phyloP scores from a whole-genome alignment of 2,888 invertebrate species.

The Thera obeliscata region DNA sequence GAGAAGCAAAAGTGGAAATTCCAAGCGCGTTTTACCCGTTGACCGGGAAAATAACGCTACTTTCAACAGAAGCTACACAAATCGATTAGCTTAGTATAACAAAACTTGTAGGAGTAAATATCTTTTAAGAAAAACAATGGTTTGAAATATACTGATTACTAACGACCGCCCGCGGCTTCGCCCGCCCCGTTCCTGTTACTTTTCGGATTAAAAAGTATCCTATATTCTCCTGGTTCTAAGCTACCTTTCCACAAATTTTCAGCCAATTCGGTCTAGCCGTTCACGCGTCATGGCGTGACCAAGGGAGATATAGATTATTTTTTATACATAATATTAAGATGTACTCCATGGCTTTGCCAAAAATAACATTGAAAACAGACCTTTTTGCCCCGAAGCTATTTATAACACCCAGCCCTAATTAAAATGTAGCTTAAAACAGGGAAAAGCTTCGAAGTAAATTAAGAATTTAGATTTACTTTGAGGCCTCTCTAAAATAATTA shows the following conservation, averaged over 20 bases:
- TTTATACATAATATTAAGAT: too few relatives aligned
- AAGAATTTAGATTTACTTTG: conserved; percentile 23
- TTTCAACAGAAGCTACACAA: conserved; percentile 46
- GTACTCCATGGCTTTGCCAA: neutral
- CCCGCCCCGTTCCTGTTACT: too few relatives aligned
- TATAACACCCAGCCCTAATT: conserved; percentile 16
- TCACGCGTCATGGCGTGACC: too few relatives aligned
- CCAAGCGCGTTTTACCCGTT: conserved; percentile 58
- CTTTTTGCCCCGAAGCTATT: conserved; percentile 12
- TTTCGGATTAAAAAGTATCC: too few relatives aligned
- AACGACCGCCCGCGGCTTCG: too few relatives aligned
- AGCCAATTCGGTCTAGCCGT: too few relatives aligned
- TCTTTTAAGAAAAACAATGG: too few relatives aligned
- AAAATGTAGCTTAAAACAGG: conserved; percentile 11
- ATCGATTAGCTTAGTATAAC: conserved; percentile 8
- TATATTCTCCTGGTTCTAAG: too few relatives aligned
- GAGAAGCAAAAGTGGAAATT: conserved; percentile 67
- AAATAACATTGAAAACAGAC: conserved; percentile 4
- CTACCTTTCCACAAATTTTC: too few relatives aligned
- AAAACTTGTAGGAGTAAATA: too few relatives aligned
- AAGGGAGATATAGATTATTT: too few relatives aligned
- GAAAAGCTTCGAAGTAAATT: conserved; percentile 15
- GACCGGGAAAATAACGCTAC: conserved; percentile 59
- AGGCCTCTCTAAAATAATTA: conserved; percentile 14
- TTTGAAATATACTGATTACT: too few relatives aligned